Percentiles rank a stretch among this genome's conserved stretches.
Conservation (phyloP, 2,113 vertebrate species). For the Cyphomyrus discorhynchus region DNA sequence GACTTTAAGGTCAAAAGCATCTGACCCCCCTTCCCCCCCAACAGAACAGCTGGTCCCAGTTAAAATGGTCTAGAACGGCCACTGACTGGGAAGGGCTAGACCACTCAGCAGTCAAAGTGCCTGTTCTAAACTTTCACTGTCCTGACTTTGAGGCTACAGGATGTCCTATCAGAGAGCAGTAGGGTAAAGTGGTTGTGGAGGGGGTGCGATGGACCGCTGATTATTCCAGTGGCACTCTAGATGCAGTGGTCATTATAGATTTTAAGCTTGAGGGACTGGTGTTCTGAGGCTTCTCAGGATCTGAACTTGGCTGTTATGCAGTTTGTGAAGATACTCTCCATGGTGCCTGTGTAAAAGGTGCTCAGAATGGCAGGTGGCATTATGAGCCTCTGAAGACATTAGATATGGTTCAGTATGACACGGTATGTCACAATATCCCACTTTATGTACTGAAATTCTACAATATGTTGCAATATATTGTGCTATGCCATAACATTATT, state of each 20-base stretch:
- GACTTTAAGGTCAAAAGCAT: not conserved
- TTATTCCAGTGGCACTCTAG: not conserved
- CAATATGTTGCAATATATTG: not conserved
- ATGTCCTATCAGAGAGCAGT: not conserved
- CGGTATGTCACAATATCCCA: not conserved
- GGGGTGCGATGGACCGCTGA: not conserved
- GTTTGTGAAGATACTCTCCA: not conserved
- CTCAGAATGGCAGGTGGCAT: not conserved
- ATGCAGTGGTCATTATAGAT: not conserved
- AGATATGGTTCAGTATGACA: not conserved
- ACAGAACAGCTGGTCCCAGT: not conserved
- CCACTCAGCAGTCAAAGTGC: not conserved
- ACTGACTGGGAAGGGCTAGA: not conserved
- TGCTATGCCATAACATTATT: not conserved
- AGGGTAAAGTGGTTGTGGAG: not conserved
- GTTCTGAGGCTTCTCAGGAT: not conserved
- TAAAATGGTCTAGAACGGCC: not conserved
- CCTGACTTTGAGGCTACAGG: not conserved
- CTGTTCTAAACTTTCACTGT: not conserved
- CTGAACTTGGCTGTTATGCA: not conserved
- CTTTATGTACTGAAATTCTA: not conserved
- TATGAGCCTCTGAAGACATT: not conserved
- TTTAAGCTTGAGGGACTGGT: not conserved
- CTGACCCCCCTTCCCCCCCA: not conserved
- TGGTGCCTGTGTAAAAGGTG: not conserved